Conservation (phyloP, 64 coral and sea anemone species). For the Pocillopora verrucosa region DNA sequence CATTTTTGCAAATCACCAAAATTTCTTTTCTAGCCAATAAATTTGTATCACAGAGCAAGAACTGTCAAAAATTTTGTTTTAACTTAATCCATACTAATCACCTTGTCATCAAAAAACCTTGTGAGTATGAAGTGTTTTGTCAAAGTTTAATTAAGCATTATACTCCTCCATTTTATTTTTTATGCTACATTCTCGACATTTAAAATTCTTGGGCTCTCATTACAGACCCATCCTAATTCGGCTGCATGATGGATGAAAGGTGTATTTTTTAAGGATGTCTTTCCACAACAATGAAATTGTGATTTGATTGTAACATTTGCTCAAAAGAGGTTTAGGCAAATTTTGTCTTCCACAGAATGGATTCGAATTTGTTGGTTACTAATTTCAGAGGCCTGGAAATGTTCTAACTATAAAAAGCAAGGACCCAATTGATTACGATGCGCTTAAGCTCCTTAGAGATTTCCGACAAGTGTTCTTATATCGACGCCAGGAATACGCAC, state of each 20-base stretch:
- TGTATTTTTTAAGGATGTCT: background rate
- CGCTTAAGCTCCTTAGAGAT: too few relatives aligned
- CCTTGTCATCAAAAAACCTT: too few relatives aligned
- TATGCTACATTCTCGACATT: too few relatives aligned
- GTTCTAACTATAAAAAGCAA: background rate
- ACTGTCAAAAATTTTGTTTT: too few relatives aligned
- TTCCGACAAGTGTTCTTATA: background rate
- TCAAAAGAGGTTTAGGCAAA: background rate
- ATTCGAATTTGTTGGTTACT: background rate
- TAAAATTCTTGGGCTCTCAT: too few relatives aligned
- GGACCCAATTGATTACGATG: too few relatives aligned
- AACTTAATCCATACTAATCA: too few relatives aligned
- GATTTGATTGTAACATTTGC: background rate
- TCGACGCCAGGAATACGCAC: background rate
- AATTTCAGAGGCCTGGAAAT: background rate
- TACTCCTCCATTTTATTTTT: too few relatives aligned
- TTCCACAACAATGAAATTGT: background rate
- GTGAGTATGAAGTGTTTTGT: too few relatives aligned
- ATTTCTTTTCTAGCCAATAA: background rate
- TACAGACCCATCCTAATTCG: too few relatives aligned
- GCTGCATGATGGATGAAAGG: background rate
- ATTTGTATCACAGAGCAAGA: too few relatives aligned
- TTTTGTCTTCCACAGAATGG: background rate
- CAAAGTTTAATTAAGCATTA: too few relatives aligned
- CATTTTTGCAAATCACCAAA: background rate